A percentile compares a stretch with the other conserved stretches of the same genome.
Conservation (phyloP, 1,140 invertebrate species). For the Amyelois transitella region DNA sequence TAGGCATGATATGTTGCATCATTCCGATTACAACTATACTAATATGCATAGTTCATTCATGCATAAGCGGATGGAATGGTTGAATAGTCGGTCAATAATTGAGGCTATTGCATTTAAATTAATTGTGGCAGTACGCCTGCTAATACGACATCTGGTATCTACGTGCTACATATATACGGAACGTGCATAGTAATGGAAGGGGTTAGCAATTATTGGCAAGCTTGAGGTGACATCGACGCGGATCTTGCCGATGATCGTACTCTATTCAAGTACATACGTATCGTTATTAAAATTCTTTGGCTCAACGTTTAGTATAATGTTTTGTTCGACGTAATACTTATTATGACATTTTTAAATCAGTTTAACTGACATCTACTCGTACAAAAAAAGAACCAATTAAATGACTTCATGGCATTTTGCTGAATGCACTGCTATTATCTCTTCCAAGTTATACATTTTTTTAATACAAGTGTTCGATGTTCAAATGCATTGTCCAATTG, state of each 20-base stretch:
- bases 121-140: conserved; percentile 36
- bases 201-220: conserved; percentile 30
- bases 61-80: conserved; percentile 20
- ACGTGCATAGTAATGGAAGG: conserved; percentile 26
- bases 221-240: conserved; percentile 22
- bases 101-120: conserved; percentile 53
- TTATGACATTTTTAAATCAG: too few relatives aligned
- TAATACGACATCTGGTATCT: conserved; percentile 21
- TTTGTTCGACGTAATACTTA: too few relatives aligned
- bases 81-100: conserved; percentile 42
- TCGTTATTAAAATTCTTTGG: too few relatives aligned
- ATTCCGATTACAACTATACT: conserved; percentile 7
- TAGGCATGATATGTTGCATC: not conserved
- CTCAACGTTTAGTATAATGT: too few relatives aligned
- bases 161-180: conserved; percentile 22
- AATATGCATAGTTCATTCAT: conserved; percentile 14
- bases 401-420: too few relatives aligned
- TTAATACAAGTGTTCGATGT: too few relatives aligned
- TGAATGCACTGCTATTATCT: too few relatives aligned
- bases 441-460: too few relatives aligned
- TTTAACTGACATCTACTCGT: too few relatives aligned
- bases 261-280: conserved; percentile 11
- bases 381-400: too few relatives aligned
- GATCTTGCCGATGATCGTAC: conserved; percentile 26
- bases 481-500: too few relatives aligned